These are phyloP conservation scores for Scolopax rusticola DNA, from an alignment of 2,797 vertebrate species.

Conservation along the genomic window DNA sequence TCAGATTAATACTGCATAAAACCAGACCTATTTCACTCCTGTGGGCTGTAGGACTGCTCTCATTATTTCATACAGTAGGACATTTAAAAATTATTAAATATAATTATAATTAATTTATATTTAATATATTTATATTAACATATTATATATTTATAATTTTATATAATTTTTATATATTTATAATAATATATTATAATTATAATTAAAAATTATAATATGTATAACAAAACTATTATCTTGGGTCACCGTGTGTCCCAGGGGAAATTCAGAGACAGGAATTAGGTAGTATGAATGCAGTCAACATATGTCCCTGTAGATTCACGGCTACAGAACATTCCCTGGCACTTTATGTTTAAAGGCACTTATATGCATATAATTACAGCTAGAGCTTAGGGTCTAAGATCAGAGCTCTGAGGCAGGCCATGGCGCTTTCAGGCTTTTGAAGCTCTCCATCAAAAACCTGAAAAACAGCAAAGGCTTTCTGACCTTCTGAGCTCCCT, in stretches of 20 bases:
- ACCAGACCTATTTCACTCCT: rapidly evolving
- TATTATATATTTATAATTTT: too few relatives aligned
- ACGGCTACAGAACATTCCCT: background rate
- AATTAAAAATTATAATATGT: too few relatives aligned
- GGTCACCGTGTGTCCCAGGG: background rate
- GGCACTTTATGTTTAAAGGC: background rate
- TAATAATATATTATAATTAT: too few relatives aligned
- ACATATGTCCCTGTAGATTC: background rate
- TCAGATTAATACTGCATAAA: background rate
- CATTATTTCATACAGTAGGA: background rate
- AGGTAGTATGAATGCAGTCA: background rate
- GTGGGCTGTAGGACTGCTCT: background rate
- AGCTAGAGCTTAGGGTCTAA: background rate
- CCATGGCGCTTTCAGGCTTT: background rate
- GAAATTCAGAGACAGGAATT: background rate
- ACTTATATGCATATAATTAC: background rate
- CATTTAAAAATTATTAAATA: background rate
- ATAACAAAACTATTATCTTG: background rate
- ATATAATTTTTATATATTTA: too few relatives aligned
- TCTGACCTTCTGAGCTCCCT: background rate
- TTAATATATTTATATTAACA: too few relatives aligned
- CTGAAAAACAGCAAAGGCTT: background rate
- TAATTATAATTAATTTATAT: too few relatives aligned
- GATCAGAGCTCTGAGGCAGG: background rate
- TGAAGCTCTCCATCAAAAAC: background rate